Evolutionary conservation across 2,888 invertebrate species (phyloP).

Genomic region (Drosophila kanekoi): DNA sequence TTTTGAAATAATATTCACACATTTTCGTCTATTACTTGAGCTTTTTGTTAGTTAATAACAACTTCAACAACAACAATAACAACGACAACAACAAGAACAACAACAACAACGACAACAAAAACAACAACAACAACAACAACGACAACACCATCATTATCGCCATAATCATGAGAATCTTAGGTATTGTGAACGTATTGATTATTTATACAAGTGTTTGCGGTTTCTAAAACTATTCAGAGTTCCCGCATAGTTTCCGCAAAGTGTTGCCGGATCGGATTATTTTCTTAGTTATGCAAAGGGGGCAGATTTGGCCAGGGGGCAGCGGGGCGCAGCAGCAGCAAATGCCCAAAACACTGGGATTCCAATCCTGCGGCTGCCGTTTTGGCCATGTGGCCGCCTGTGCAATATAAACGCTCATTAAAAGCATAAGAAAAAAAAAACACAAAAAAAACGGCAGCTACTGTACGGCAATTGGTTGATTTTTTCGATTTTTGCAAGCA

Average conservation of each 20-base stretch:
- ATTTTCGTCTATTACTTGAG: slow-evolving; percentile 2
- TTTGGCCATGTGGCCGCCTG: slow-evolving; percentile 42
- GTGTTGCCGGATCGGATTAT: slow-evolving; percentile 24
- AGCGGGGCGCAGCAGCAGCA: not conserved
- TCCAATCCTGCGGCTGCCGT: slow-evolving; percentile 33
- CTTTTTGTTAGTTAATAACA: not conserved
- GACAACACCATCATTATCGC: slow-evolving; percentile 8
- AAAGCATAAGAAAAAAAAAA: slow-evolving; percentile 78
- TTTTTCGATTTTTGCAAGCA: slow-evolving; percentile 66
- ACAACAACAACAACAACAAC: slow-evolving; percentile 5
- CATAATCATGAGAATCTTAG: slow-evolving; percentile 22
- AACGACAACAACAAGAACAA: slow-evolving; percentile 7
- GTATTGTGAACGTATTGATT: slow-evolving; percentile 32
- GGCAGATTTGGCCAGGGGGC: not conserved
- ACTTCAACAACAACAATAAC: no score
- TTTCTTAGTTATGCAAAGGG: slow-evolving; percentile 14
- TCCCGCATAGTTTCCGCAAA: not conserved
- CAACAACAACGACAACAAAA: slow-evolving; percentile 2
- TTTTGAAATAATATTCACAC: not conserved
- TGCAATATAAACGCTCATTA: slow-evolving; percentile 81
- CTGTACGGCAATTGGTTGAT: slow-evolving; percentile 79
- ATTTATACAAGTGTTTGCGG: slow-evolving; percentile 57
- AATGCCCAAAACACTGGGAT: slow-evolving; percentile 33
- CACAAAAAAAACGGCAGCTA: slow-evolving; percentile 76
- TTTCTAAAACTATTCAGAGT: slow-evolving; percentile 18